Evolutionary conservation across 2,888 invertebrate genomes (phyloP), one percentile per base, ranked within the genome.

Genomic region (Apomyelois bistriatella): DNA sequence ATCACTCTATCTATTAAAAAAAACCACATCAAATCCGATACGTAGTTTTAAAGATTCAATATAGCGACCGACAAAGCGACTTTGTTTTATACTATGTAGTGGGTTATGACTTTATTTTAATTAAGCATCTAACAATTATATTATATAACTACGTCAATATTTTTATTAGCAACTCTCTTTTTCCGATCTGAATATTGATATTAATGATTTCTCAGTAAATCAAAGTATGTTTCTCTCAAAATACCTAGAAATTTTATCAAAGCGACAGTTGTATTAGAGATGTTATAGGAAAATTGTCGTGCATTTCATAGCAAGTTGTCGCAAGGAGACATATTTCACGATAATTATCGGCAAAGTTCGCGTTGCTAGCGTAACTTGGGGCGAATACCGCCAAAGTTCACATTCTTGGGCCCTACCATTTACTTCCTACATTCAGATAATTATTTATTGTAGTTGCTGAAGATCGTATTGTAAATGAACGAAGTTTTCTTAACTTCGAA

Each of bases 331-430:
- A 68, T 71, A 68, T 73, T 70, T 70, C 62, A 64, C 61, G 58
- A 64, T 68, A 66, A 73, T 69, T 69, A 66, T 64, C 58, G 54
- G 49, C 51, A 54, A 66, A 71, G 61, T 64, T 63, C 60, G 57
- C 55, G 52, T 62, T 58, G 58, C 62, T 59, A 57, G 53, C 53
- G 53, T 59, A 62, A 66, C 65, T 71, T 62, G 58, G 55, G 51
- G 59, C 64, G 53, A 62, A 58, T 56, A 50, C 59, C 58, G 53
- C 42, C 37, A 55, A 58, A 55, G 60, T 64, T 53, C 47, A 55
- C 46, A 57, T 59, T 55, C 56, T 48, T 42, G 36, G 42, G 47
- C 42, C 37, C 43, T 37, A 30, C 48, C 49, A 54, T 50, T 50
- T 17, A 49, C 16, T 46, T 46, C 32, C 32, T 46, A 10, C n/a